Base-by-base conservation (phyloP, 2,888 invertebrate species). In the Parnassius apollo region DNA sequence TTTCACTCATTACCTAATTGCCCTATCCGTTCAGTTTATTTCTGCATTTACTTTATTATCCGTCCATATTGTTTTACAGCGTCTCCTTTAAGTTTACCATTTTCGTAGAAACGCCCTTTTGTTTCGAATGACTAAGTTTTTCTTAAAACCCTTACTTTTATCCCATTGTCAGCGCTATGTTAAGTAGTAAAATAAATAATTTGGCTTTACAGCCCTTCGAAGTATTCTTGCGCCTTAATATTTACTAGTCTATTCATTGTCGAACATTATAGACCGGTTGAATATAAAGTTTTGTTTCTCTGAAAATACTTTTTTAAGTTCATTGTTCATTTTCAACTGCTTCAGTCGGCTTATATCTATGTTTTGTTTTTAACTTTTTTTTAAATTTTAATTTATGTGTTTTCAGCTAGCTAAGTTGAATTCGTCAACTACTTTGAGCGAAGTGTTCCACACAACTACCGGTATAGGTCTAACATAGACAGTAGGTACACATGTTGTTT, bases 51-150 rank as follows among this genome's bases (percentile, higher is more conserved):
- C 45, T 63, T 82, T 82, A 80, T 82, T 82, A 82, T 82, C 80
- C 76, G 73, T 75, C 75, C 76, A 75, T 77, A 78, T 81, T 83
- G 81, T 84, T 87, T 86, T 86, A 85, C 81, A 76, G 68, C 72
- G 54, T 74, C 73, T 72, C 77, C 78, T 75, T 76, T 73, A 68
- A 71, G 66, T 69, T 72, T 73, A 73, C 75, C 73, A 75, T 76
- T 83, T 84, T 77, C 80, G 74, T 75, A 77, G 83, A 83, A 86
- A 84, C 81, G 82, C 83, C 83, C 83, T 83, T 86, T 88, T 88
- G 87, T 88, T 83, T 71, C 69, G 72, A 72, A 76, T 78, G 75
- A 69, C 78, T 72, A 83, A 83, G 79, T 86, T 86, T 86, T 86
- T 85, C 82, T 82, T 82, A 82, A 81, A 80, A 76, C 76, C 82